phyloP scores from a whole-genome alignment of 1,140 invertebrate genomes.

The Lethocerus indicus region DNA sequence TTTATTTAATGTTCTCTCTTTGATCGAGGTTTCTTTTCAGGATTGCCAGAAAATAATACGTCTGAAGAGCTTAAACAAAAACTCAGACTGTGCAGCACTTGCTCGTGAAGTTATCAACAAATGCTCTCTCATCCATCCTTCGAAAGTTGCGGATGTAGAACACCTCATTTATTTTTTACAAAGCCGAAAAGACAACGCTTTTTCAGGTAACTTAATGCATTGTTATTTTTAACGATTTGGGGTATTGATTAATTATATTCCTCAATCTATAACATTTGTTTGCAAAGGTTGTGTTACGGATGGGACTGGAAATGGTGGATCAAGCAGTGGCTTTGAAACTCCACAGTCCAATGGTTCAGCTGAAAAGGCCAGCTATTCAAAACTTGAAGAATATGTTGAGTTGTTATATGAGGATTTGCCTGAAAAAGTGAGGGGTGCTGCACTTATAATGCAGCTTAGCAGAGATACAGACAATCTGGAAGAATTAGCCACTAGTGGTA shows the following conservation, averaged over 20 bases:
- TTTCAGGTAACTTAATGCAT: slow-evolving; percentile 12
- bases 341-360: slow-evolving; percentile 1
- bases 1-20: neutral
- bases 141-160: slow-evolving; percentile 70
- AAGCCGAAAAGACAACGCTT: slow-evolving; percentile 47
- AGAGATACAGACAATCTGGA: slow-evolving; percentile 87
- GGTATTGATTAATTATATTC: too few relatives aligned
- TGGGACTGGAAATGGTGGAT: neutral
- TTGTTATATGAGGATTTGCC: slow-evolving; percentile 89
- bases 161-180: slow-evolving; percentile 85
- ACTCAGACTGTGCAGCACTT: slow-evolving; percentile 61
- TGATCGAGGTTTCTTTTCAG: slow-evolving; percentile 26
- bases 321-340: neutral
- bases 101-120: slow-evolving; percentile 77
- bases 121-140: slow-evolving; percentile 75
- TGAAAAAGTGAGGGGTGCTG: slow-evolving; percentile 86
- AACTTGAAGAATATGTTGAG: slow-evolving; percentile 88
- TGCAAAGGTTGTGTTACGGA: too few relatives aligned
- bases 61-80: slow-evolving; percentile 61
- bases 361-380: slow-evolving; percentile 42
- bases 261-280: too few relatives aligned
- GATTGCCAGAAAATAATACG: slow-evolving; percentile 71
- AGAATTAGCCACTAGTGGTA: slow-evolving; percentile 82
- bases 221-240: neutral
- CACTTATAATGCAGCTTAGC: slow-evolving; percentile 75